A percentile compares a stretch with the other conserved stretches of the same genome.
phyloP scores from a whole-genome alignment of 2,888 invertebrate species.

The Nasonia oneida region DNA sequence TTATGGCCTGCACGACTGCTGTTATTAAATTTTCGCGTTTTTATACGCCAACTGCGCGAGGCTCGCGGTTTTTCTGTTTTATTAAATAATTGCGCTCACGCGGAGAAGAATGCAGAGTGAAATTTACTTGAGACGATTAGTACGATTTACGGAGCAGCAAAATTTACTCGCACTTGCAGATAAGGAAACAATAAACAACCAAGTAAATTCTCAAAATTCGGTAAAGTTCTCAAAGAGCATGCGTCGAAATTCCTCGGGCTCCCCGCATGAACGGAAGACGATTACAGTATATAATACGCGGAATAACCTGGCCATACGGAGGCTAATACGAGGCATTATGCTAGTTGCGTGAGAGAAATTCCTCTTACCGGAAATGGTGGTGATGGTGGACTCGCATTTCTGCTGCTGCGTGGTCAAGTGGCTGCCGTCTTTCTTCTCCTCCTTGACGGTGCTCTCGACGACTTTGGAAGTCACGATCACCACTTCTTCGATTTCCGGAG shows the following conservation, averaged over 20 bases:
- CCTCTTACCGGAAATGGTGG: constrained; percentile 67
- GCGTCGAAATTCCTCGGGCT: too few relatives aligned
- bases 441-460: constrained; percentile 65
- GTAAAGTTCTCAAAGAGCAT: too few relatives aligned
- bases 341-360: constrained; percentile 56
- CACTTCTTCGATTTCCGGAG: constrained; percentile 74
- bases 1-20: not conserved
- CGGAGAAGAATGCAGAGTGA: too few relatives aligned
- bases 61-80: not conserved
- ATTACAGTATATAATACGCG: not conserved
- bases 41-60: not conserved
- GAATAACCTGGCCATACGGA: not conserved
- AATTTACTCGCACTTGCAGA: too few relatives aligned
- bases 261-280: not conserved
- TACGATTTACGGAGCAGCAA: too few relatives aligned
- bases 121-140: too few relatives aligned
- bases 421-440: constrained; percentile 69
- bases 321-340: not conserved
- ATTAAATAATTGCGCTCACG: too few relatives aligned
- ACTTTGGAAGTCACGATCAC: constrained; percentile 68
- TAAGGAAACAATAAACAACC: too few relatives aligned
- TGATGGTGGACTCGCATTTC: constrained; percentile 68
- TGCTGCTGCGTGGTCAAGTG: constrained; percentile 64
- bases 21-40: not conserved
- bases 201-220: too few relatives aligned